Conservation (phyloP, 2,797 vertebrate genomes). For the Hoplostethus atlanticus region DNA sequence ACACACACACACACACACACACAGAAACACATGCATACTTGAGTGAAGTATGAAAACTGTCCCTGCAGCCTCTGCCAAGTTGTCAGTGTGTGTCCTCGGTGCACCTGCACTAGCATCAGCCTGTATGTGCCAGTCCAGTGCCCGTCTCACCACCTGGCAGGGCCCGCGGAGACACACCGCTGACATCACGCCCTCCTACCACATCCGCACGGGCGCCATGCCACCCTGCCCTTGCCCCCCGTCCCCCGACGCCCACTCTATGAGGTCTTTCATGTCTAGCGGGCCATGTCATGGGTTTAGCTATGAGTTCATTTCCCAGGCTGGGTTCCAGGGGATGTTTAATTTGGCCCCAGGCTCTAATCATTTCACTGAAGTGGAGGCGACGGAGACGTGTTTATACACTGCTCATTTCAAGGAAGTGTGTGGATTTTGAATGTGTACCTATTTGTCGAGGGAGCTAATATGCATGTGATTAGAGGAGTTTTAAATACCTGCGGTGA, state of each 20-base stretch:
- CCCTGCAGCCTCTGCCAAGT: conserved; percentile 17
- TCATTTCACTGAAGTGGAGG: conserved; percentile 68
- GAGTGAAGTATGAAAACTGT: conserved; percentile 20
- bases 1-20: not conserved
- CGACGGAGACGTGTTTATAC: conserved; percentile 70
- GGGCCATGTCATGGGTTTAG: conserved; percentile 74
- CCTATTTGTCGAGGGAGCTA: conserved; percentile 27
- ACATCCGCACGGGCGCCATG: conserved; percentile 56
- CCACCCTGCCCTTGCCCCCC: conserved; percentile 47
- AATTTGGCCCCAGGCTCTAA: conserved; percentile 61
- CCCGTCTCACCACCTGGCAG: not conserved
- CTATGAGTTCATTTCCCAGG: conserved; percentile 78
- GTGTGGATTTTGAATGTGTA: conserved; percentile 22
- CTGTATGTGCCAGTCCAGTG: not conserved
- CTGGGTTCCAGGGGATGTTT: conserved; percentile 74
- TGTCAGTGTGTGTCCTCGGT: conserved; percentile 10
- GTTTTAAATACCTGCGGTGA: conserved; percentile 29
- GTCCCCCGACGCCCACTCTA: conserved; percentile 49
- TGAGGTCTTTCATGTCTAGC: conserved; percentile 72
- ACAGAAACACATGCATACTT: conserved; percentile 4
- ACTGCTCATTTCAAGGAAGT: conserved; percentile 57
- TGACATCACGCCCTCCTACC: conserved; percentile 59
- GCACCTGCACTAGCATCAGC: conserved; percentile 53
- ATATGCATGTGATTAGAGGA: conserved; percentile 36
- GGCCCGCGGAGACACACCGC: conserved; percentile 10